Conservation (phyloP, 2,797 vertebrate genomes). For the Acipenser ruthenus region DNA sequence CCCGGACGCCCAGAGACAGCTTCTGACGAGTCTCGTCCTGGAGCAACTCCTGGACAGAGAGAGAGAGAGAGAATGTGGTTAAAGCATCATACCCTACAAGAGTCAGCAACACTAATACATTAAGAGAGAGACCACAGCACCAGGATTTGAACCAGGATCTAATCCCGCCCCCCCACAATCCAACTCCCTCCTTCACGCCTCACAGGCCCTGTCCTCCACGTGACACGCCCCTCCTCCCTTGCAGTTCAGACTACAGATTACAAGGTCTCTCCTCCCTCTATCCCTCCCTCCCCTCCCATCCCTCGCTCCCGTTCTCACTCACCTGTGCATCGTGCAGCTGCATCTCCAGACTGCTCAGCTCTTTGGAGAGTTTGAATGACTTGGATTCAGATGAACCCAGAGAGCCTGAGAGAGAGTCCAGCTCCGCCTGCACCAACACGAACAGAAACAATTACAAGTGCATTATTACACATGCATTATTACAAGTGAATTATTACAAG, state of each 20-base stretch:
- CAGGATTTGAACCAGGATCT: too few species aligned
- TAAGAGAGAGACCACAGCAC: too few species aligned
- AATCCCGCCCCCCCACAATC: too few species aligned
- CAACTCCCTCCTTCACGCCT: too few species aligned
- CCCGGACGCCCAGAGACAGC: conserved; percentile 66
- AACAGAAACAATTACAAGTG: neutral
- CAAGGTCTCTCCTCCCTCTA: too few species aligned
- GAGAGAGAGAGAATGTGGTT: neutral
- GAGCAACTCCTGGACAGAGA: conserved; percentile 60
- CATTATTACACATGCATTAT: neutral
- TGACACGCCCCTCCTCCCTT: too few species aligned
- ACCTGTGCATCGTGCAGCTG: conserved; percentile 82
- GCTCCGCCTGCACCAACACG: conserved; percentile 61
- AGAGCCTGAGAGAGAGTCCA: conserved; percentile 61
- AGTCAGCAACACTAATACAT: too few species aligned
- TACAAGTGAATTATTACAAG: neutral
- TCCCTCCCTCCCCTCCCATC: too few species aligned
- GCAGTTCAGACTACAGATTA: too few species aligned
- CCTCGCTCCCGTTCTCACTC: conserved; percentile 5
- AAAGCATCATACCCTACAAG: too few species aligned
- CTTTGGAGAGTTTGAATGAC: conserved; percentile 71
- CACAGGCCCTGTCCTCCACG: too few species aligned
- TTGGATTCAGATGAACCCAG: conserved; percentile 71
- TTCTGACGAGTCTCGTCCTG: conserved; percentile 84
- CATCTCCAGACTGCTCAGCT: conserved; percentile 70